Evolutionary conservation across 2,888 invertebrate genomes (phyloP).

Genomic region (Mechanitis mazaeus): DNA sequence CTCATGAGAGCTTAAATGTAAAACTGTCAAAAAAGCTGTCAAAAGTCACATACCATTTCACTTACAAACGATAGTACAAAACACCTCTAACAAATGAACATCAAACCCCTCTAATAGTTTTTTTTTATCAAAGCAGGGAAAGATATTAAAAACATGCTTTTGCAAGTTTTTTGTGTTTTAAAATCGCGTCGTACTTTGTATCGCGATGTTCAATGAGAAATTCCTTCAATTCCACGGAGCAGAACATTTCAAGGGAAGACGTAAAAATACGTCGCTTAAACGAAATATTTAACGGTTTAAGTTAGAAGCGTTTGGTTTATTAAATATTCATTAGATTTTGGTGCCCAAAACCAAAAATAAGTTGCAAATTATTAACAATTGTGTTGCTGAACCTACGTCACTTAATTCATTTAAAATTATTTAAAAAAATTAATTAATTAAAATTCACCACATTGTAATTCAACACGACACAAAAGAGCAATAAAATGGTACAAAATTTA

Average conservation of each 20-base stretch:
- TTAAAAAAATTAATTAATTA: no score
- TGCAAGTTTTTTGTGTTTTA: constrained; percentile 23
- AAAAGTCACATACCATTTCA: neutral
- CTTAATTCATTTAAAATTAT: no score
- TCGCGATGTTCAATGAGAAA: constrained; percentile 49
- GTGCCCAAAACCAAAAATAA: neutral
- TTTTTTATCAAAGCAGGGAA: neutral
- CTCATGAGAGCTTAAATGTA: no score
- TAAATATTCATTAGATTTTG: constrained; percentile 10
- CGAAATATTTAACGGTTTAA: constrained; percentile 29
- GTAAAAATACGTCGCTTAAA: constrained; percentile 47
- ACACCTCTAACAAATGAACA: constrained; percentile 1
- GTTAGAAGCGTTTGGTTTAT: constrained; percentile 24
- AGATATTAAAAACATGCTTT: constrained; percentile 19
- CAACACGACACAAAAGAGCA: no score
- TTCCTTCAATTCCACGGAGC: constrained; percentile 45
- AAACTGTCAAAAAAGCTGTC: neutral
- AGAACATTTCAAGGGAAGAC: constrained; percentile 42
- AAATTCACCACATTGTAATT: no score
- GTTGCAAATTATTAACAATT: neutral
- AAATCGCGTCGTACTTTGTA: constrained; percentile 34
- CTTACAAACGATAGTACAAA: neutral
- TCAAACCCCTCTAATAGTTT: constrained; percentile 1
- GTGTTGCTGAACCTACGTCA: neutral
- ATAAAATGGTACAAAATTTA: no score